Evolutionary conservation across 2,113 vertebrate genomes (phyloP).

Genomic region (Micronycteris hirsuta): DNA sequence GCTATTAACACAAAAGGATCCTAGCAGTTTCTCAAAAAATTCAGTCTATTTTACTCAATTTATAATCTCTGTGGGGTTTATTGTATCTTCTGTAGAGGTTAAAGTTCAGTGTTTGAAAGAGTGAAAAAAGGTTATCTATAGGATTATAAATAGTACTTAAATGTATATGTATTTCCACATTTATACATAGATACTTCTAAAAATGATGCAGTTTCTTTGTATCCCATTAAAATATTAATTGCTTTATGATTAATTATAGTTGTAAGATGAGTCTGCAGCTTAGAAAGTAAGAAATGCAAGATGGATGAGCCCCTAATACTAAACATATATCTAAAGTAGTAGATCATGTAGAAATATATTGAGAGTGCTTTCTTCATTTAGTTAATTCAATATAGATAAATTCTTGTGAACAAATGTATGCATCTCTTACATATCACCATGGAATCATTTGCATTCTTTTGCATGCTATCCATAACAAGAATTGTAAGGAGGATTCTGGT

Average conservation of each 20-base stretch:
- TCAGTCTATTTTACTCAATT: constrained; percentile 28
- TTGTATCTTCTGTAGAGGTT: background rate
- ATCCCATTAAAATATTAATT: constrained; percentile 1
- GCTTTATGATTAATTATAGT: constrained; percentile 1
- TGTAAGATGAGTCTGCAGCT: background rate
- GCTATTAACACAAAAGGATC: constrained; percentile 26
- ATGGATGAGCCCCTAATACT: background rate
- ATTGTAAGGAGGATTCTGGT: background rate
- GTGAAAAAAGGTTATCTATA: constrained; percentile 1
- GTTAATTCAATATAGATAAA: background rate
- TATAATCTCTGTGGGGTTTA: background rate
- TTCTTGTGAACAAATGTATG: background rate
- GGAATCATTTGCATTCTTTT: background rate
- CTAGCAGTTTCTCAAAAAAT: constrained; percentile 53
- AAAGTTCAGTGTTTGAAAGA: background rate
- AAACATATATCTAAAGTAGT: background rate
- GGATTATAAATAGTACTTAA: constrained; percentile 10
- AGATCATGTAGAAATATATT: background rate
- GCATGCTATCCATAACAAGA: background rate
- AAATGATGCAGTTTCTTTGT: background rate
- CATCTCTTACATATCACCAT: background rate
- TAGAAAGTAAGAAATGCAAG: background rate
- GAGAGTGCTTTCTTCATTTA: background rate
- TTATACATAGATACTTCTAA: background rate
- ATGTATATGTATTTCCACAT: background rate